Evolutionary conservation across 2,888 invertebrate genomes (phyloP).

Genomic region (Meloe dianella): DNA sequence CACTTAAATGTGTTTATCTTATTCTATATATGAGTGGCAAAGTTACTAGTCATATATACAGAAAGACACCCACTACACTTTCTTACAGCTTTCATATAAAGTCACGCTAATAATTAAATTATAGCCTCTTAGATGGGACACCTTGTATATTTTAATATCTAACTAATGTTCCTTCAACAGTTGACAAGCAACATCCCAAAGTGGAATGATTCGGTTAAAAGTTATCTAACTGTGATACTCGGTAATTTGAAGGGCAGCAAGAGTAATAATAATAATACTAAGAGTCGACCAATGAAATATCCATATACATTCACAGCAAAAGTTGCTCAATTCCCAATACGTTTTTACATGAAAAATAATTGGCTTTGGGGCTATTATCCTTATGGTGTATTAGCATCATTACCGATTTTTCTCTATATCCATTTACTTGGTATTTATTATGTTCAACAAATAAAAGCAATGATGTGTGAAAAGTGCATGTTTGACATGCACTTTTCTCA

Average conservation of each 20-base stretch:
- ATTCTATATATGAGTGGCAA: too few species aligned
- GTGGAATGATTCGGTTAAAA: too few species aligned
- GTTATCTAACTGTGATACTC: too few species aligned
- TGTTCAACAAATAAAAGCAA: too few species aligned
- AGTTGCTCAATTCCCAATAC: constrained; percentile 64
- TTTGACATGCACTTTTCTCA: too few species aligned
- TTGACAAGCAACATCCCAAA: not conserved
- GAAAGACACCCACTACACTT: too few species aligned
- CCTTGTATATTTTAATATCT: not conserved
- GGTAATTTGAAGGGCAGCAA: too few species aligned
- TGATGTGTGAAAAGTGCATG: too few species aligned
- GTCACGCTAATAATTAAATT: too few species aligned
- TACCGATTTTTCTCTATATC: constrained; percentile 63
- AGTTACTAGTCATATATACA: too few species aligned
- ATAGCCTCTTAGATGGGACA: not conserved
- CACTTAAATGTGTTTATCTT: too few species aligned
- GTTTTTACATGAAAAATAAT: constrained; percentile 59
- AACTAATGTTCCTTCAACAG: not conserved
- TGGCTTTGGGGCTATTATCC: constrained; percentile 61
- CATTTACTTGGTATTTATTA: constrained; percentile 57
- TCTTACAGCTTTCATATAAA: too few species aligned
- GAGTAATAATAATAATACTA: not conserved
- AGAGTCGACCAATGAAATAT: constrained; percentile 62
- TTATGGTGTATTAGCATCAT: constrained; percentile 47
- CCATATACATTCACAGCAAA: constrained; percentile 67